Evolutionary conservation across 2,113 vertebrate species (phyloP), one percentile per base, ranked within the genome.

Genomic region (Corvus cornix): DNA sequence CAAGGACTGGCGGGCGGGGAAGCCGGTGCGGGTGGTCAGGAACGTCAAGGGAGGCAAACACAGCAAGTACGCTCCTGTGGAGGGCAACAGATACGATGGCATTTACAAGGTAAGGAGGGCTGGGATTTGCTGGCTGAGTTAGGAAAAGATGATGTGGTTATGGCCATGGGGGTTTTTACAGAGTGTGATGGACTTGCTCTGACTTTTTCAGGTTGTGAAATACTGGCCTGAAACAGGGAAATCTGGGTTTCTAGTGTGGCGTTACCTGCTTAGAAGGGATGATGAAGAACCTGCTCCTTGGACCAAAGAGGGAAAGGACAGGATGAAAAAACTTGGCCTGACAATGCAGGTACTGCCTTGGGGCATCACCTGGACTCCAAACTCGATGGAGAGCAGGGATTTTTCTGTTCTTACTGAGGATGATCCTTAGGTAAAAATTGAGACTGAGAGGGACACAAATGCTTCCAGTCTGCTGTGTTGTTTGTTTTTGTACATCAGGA

Each of bases 191-290:
- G 41, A 4, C 35, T 26, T 7, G 51, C 19, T 60, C 11, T 86
- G 76, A 3, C 24, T 56, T 14, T 14, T 26, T 1, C 78, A 99
- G 99, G 98, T 99, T 4, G 99, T 98, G 39, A 99, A 99, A 89
- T 99, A 99, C 93, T 99, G 99, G 99, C 99, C 99, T 0, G 99
- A 99, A 83, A 99, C 98, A 2, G 99, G 99, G 5, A 99, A 99
- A 72, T 99, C 99, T 2, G 99, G 99, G 9, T 99, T 99, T 90
- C 87, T 99, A 5, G 99, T 99, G 19, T 99, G 99, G 99, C 97
- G 99, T 23, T 99, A 99, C 77, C 94, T 99, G 53, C 98, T 99
- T 9, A 98, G 98, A 94, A 98, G 99, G 73, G 99, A 99, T 2
- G 99, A 99, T 8, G 98, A 98, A 0, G 99, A 99, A 84, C 98